Base-by-base conservation (phyloP, 2,888 invertebrate genomes). In the Archaeoteleia sp. region DNA sequence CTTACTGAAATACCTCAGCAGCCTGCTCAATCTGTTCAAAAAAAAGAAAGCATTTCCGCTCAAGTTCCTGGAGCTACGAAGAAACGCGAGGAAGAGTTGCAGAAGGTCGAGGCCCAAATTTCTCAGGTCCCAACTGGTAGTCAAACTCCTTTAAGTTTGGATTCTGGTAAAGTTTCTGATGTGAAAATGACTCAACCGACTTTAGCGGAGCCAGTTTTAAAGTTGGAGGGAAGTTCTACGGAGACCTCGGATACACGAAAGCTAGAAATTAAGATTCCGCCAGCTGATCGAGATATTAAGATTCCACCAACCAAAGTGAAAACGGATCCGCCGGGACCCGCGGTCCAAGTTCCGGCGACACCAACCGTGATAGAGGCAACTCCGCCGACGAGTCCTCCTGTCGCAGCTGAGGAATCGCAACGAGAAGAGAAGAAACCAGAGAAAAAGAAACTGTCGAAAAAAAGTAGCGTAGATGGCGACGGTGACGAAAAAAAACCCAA, bases 401-500 rank as follows among this genome's bases (percentile, higher is more conserved):
- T 51, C 1, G 32, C 55, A 8, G 48, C 40, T 7, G 35, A 4
- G 9, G 32, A 57, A 3, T 20, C 48, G 9, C 40, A 45, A 14
- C 72, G 70, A 2, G 45, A 57, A 12, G 48, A 62, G 32, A 40
- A 45, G 32, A 70, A 67, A 49, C 7, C 6, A 34, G 45, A 69
- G 27, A 79, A 78, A 39, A 78, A 81, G 39, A 54, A 70, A 43
- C 46, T 72, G 1, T 57, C 46, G 1, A 73, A 77, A 15, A 69
- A 75, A 9, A 74, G 78, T 53, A 30, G 74, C 9, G 27, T 58
- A 2, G 81, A 81, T 10, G 67, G 68, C 4, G 82, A 80, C n/a
- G 58, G 57, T 4, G 82, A 80, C 14, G 58, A 61, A n/a, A 82
- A 81, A 74, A 86, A 87, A 70, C 83, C 87, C 3, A 89, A 88